Evolutionary conservation across 2,797 vertebrate genomes (phyloP), one percentile per base, ranked within the genome.

Genomic region (Poecilia gillii): DNA sequence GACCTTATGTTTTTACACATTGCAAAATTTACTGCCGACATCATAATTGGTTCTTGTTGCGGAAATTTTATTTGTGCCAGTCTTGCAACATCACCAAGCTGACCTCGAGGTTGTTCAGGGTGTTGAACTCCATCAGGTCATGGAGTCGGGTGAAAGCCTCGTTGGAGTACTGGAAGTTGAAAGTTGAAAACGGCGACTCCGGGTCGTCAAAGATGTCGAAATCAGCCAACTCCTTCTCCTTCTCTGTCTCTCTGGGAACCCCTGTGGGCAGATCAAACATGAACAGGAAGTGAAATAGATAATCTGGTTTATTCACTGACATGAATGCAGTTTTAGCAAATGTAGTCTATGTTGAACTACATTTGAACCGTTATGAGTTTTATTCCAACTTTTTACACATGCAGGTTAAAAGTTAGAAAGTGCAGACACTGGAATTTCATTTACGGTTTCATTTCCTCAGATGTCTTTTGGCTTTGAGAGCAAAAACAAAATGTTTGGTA

Each of bases 131-230:
- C 99, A 99, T 99, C 5, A 99, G 95, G 85, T 99, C 96, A 0
- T 99, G 99, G 3, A 99, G 95, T 78, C 97, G 96, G 76, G 92
- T 97, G 91, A 96, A 99, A 12, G 98, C 98, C 82, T 98, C 94
- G 39, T 98, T 99, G 79, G 97, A 89, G 91, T 99, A 99, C 49
- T 98, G 97, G 90, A 99, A 99, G 93, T 99, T 99, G 88, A 99
- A 99, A 0, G 99, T 99, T 36, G 99, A 99, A 91, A 97, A 99
- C 0, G 98, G 99, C 4, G 97, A 95, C 89, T 99, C 96, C 0
- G 97, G 95, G 82, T 99, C 98, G 81, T 99, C 99, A 76, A 99
- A 99, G 92, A 99, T 99, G 94, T 99, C 99, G 72, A 99, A 99
- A 87, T 99, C 99, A 8, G 97, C 97, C 82, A 97, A 91, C 55